Evolutionary conservation across 2,888 invertebrate species (phyloP), one percentile per base, ranked within the genome.

Genomic region (Dendrolimus houi): DNA sequence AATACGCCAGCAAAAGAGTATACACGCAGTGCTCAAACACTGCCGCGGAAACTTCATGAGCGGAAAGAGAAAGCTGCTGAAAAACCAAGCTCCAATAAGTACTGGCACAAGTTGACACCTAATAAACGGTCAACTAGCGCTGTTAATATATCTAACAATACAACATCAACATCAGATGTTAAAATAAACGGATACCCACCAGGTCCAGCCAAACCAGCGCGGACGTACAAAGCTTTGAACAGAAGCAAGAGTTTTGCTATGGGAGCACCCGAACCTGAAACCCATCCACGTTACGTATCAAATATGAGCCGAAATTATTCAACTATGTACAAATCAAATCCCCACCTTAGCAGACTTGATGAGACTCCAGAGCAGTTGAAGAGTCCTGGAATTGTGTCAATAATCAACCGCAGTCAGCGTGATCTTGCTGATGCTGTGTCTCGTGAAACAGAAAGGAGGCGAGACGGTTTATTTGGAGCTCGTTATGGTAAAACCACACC

Each of bases 161-260:
- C 79, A n/a, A 69, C 83, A 29, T 59, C 81, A 52, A 62, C 77
- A 2, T 75, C 84, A 1, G 88, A 89, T 66, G 81, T 77, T 53
- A 83, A 91, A 72, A 71, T 85, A 60, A 88, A 87, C 83, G 86
- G 87, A 17, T 85, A 86, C 62, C 87, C 89, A 54, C 84, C 92
- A 47, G 94, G 94, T 8, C 95, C 95, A 0, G 93, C 93, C 0
- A 96, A 96, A 76, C 96, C 96, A 9, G 96, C 95, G 47, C 91
- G 96, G 67, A 94, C 95, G 53, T 95, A 95, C 83, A 94, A 94
- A 75, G 93, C 95, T 29, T 86, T 96, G 53, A 93, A 94, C 61
- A 92, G 96, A 60, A 96, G 96, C 83, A 96, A 96, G 84, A 96
- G 96, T 80, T 96, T 96, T 87, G 96, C 96, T 91, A 94, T 96